Percentiles rank a stretch among this genome's conserved stretches.
Conservation (phyloP, 2,797 vertebrate species). For the Channa striata region DNA sequence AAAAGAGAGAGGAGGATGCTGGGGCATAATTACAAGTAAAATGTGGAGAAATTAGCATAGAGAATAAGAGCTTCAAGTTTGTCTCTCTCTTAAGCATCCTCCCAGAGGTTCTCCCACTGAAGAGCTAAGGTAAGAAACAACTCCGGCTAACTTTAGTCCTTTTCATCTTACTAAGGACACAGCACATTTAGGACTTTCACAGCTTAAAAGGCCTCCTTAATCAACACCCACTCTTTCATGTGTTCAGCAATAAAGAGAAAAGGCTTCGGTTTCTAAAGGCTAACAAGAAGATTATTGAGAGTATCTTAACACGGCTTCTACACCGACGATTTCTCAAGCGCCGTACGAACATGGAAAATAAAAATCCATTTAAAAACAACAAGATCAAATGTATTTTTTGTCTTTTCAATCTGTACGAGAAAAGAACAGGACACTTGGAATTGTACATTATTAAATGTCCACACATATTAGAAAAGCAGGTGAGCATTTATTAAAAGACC, state of each 20-base stretch:
- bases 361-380: constrained; percentile 18
- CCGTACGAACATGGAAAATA: constrained; percentile 42
- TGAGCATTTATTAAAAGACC: not conserved
- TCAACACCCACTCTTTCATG: constrained; percentile 81
- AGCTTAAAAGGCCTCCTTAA: constrained; percentile 80
- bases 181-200: constrained; percentile 77
- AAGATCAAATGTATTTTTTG: not conserved
- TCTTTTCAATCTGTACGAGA: not conserved
- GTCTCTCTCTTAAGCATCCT: constrained; percentile 74
- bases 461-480: not conserved
- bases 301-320: constrained; percentile 56
- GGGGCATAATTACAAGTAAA: constrained; percentile 81
- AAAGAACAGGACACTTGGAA: too few species aligned
- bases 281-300: constrained; percentile 61
- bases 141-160: constrained; percentile 70
- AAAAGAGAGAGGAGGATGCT: constrained; percentile 64
- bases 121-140: constrained; percentile 76
- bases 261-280: constrained; percentile 72
- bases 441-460: too few species aligned
- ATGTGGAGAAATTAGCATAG: constrained; percentile 78
- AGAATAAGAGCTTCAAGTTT: constrained; percentile 75
- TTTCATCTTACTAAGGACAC: constrained; percentile 80
- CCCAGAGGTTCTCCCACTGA: constrained; percentile 77
- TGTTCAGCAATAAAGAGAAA: constrained; percentile 71
- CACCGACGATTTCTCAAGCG: constrained; percentile 44